Base-by-base conservation (phyloP, 2,797 vertebrate species). In the Gadopsis marmoratus region DNA sequence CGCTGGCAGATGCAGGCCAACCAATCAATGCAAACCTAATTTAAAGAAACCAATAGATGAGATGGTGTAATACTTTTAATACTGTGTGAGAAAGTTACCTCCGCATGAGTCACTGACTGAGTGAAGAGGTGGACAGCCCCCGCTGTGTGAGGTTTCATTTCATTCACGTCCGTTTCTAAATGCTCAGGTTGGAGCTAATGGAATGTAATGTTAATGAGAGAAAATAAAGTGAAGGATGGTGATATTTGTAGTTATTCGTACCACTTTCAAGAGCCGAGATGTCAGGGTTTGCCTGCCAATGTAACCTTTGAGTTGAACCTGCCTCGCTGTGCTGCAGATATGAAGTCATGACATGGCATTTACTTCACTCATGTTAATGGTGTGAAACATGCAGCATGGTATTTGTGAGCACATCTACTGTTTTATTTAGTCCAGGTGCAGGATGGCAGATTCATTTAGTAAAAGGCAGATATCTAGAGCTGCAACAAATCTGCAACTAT, bases 51-150 rank as follows among this genome's bases (percentile, higher is more conserved):
- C 37, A 31, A 70, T 13, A 51, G 70, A 81, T 85, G 17, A 55
- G 53, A 39, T 63, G 67, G 33, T 56, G 51, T 45, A 59, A 73
- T 84, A 74, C 43, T 79, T 80, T 61, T 67, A 67, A 62, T 74
- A 60, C 31, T 21, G 71, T 47, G 65, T 39, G 71, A 71, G 71
- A 70, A 86, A 80, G 56, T 83, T 76, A 53, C 71, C 76, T 81
- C 80, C 9, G 23, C 45, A 31, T 90, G 83, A 86, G 71, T 91
- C 89, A 84, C 66, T 8, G 58, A 17, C 55, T 58, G 62, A 79
- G 61, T 69, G 77, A 78, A 55, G 88, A 88, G 86, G 86, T 86
- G 87, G 85, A 77, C 85, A 54, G 48, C 71, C 67, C 71, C 80
- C 67, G 26, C 75, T 51, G 76, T 62, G 66, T 7, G 51, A 64